Conservation (phyloP, 1,140 invertebrate genomes). For the Hycleus phaleratus region DNA sequence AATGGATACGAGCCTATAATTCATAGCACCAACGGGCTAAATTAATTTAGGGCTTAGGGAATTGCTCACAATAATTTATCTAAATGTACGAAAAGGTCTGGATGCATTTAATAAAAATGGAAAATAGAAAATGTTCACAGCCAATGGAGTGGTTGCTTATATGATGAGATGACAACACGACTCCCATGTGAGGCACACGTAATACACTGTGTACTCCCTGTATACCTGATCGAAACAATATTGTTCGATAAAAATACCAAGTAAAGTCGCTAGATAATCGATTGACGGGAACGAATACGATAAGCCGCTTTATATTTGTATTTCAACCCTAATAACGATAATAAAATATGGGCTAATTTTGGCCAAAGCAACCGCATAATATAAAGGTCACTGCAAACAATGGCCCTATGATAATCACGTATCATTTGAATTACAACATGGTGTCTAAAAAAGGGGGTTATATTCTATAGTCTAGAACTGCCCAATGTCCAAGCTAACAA, state of each 20-base stretch:
- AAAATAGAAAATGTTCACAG: neutral
- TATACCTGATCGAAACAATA: neutral
- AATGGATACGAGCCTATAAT: conserved; percentile 34
- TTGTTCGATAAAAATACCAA: conserved; percentile 6
- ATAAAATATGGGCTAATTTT: too few species aligned
- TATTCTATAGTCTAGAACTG: too few species aligned
- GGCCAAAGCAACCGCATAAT: too few species aligned
- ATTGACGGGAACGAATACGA: too few species aligned
- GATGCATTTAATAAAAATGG: neutral
- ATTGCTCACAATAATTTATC: conserved; percentile 25
- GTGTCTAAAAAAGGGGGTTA: conserved; percentile 4
- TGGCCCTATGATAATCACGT: conserved; percentile 29
- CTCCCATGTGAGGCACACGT: conserved; percentile 9
- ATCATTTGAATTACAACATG: conserved; percentile 27
- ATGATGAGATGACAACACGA: conserved; percentile 7
- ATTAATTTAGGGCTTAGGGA: conserved; percentile 32
- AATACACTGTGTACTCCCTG: neutral
- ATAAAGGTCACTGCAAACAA: neutral
- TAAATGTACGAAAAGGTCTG: conserved; percentile 8
- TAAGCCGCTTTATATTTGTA: too few species aligned
- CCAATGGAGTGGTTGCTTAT: conserved; percentile 12
- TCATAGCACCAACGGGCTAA: conserved; percentile 34
- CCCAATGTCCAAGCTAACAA: conserved; percentile 15
- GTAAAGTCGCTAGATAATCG: too few species aligned
- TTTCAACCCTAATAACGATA: too few species aligned